phyloP scores from a whole-genome alignment of 1,140 invertebrate species.

The Drosophila hydei region DNA sequence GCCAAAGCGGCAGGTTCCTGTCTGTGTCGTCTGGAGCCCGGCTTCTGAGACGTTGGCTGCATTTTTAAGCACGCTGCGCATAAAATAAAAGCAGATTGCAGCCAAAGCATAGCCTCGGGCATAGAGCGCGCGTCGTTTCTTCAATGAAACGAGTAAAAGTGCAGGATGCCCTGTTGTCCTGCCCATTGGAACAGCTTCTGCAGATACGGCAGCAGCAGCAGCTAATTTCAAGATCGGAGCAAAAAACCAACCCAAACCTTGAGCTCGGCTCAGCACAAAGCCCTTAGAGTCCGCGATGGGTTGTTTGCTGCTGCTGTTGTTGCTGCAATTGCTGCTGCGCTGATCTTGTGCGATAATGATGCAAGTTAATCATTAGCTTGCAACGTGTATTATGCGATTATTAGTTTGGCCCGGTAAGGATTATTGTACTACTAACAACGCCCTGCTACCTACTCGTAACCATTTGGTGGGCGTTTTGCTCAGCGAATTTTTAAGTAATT shows the following conservation, averaged over 20 bases:
- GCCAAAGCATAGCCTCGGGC: constrained; percentile 37
- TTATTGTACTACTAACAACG: constrained; percentile 36
- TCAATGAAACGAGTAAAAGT: constrained; percentile 80
- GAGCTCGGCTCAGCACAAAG: constrained; percentile 11
- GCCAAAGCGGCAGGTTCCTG: constrained; percentile 81
- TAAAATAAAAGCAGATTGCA: constrained; percentile 81
- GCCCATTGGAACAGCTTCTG: constrained; percentile 78
- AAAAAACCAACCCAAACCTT: constrained; percentile 28
- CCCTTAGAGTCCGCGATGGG: constrained; percentile 3
- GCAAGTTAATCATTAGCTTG: constrained; percentile 81
- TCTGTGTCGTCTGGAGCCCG: constrained; percentile 56
- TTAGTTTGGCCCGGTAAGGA: constrained; percentile 65
- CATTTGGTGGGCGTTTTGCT: constrained; percentile 62
- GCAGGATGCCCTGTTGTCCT: constrained; percentile 80
- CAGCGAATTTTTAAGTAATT: constrained; percentile 68
- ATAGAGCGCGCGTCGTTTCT: constrained; percentile 53
- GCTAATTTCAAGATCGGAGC: constrained; percentile 72
- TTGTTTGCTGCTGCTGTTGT: constrained; percentile 11
- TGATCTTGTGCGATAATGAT: constrained; percentile 82
- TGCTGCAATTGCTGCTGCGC: constrained; percentile 27
- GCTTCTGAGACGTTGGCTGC: constrained; percentile 72
- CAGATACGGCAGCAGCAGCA: constrained; percentile 69
- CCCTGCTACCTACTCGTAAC: constrained; percentile 41
- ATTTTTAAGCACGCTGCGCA: constrained; percentile 80
- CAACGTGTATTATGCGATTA: constrained; percentile 82